Evolutionary conservation across 2,113 vertebrate genomes (phyloP), one percentile per base, ranked within the genome.

Genomic region (Trematocara unimaculatum): DNA sequence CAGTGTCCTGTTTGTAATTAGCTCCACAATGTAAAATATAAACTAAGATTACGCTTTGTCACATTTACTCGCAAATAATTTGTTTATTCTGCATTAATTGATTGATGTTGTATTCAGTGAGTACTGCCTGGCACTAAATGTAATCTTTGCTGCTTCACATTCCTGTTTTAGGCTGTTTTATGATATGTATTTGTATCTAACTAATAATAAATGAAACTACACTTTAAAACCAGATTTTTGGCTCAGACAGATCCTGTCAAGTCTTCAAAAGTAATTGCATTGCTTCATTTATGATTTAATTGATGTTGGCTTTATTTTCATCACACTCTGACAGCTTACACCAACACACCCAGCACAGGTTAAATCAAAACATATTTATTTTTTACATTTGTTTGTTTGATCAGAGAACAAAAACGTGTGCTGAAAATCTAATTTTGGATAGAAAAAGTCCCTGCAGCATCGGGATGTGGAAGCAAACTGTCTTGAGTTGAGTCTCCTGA

Each of bases 401-500:
- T 78, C 26, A 72, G 42, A 38, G n/a, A 5, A 31, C 17, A 82
- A 72, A 42, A 87, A 82, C 31, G 29, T 10, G 4, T 49, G 67
- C 70, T 35, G 18, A 87, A 87, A 79, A 49, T 86, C 72, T 90
- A 88, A 87, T 86, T 83, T 7, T 82, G 58, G 64, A 82, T 42
- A 18, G 29, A 83, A 90, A 94, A 93, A 88, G 40, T 84, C 85
- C 90, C 89, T 23, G 55, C 55, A 67, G 67, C 8, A 7, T 20
- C 53, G 58, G 17, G 17, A 86, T 84, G 31, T 81, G 81, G 90
- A 90, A 83, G 18, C 40, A 74, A 62, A 31, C 13, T 31, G 60
- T 80, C 84, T 79, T 79, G 8, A 74, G 67, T 45, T 7, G 40
- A 74, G 14, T 80, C 3, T 82, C 70, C 11, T 95, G 93, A 95